Conservation (phyloP, 1,140 invertebrate species). For the Linepithema humile region DNA sequence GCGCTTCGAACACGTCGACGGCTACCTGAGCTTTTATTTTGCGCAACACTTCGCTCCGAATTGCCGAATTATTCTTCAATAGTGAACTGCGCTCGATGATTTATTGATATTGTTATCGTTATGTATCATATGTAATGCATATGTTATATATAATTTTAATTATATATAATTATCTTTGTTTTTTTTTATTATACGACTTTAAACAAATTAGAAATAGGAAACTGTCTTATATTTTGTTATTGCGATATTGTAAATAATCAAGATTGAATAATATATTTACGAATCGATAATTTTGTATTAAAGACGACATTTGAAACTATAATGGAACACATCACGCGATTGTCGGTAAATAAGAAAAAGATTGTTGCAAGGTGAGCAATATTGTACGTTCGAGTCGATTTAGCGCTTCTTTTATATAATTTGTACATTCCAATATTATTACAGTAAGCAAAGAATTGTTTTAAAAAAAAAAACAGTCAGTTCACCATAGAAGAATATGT, state of each 20-base stretch:
- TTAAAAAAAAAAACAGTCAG: conserved; percentile 10
- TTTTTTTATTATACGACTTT: neutral
- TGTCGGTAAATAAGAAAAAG: neutral
- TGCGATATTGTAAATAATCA: neutral
- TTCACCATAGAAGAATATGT: conserved; percentile 41
- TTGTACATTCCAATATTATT: conserved; percentile 14
- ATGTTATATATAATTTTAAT: neutral
- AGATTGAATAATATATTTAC: neutral
- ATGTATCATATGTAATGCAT: neutral
- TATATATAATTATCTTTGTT: conserved; percentile 18
- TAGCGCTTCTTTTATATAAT: conserved; percentile 11
- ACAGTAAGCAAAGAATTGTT: neutral
- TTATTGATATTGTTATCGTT: neutral
- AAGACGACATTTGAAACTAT: neutral
- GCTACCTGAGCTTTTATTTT: conserved; percentile 19
- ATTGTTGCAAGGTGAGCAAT: conserved; percentile 25
- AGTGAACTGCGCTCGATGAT: conserved; percentile 32
- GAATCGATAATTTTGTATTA: too few species aligned
- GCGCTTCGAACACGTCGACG: conserved; percentile 30
- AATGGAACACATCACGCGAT: neutral
- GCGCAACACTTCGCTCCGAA: conserved; percentile 12
- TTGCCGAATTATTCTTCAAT: conserved; percentile 34
- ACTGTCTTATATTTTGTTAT: neutral
- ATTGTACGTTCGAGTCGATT: neutral
- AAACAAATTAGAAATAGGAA: conserved; percentile 8